These are phyloP conservation scores for Hemitrygon akajei DNA, from an alignment of 2,797 vertebrate genomes.

Conservation along the genomic window DNA sequence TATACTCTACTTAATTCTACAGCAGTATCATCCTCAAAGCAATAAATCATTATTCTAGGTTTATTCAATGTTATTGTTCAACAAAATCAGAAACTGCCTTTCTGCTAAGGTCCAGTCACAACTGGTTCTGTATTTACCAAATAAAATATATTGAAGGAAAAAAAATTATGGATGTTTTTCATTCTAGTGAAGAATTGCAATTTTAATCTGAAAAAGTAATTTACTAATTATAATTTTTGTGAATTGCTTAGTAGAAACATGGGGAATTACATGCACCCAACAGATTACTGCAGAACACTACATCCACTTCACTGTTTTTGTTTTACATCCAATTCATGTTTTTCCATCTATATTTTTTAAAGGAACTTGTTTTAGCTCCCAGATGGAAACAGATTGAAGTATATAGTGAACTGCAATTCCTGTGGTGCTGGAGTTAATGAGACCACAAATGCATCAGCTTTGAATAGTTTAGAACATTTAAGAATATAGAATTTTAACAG, in stretches of 20 bases:
- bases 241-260: neutral
- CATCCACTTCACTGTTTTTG: no score
- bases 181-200: neutral
- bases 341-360: no score
- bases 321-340: no score
- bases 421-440: no score
- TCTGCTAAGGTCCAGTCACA: neutral
- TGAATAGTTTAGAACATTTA: no score
- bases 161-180: neutral
- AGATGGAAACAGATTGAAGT: no score
- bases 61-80: neutral
- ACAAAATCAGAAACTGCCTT: neutral
- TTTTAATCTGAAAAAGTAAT: neutral
- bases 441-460: no score
- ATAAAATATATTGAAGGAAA: neutral
- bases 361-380: no score
- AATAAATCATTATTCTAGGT: neutral
- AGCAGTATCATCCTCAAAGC: neutral
- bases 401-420: no score
- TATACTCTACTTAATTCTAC: neutral
- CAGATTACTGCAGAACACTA: no score
- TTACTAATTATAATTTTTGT: neutral
- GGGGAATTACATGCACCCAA: no score
- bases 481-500: no score
- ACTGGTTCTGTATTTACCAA: neutral